These are phyloP conservation scores for Eulithis prunata DNA, from an alignment of 2,888 invertebrate genomes.

Conservation along the genomic window DNA sequence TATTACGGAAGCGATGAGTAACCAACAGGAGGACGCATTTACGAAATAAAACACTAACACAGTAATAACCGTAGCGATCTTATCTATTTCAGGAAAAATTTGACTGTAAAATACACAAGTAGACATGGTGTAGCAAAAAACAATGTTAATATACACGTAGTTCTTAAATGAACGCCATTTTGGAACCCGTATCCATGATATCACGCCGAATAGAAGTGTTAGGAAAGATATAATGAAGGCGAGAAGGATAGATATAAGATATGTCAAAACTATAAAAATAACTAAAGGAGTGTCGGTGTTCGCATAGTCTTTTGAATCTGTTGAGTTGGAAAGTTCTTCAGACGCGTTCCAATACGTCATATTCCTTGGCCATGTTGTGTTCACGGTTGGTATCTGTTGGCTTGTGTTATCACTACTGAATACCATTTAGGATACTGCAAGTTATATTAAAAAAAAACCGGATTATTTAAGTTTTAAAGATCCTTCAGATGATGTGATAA, in stretches of 20 bases:
- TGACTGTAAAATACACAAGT: slow-evolving; percentile 2
- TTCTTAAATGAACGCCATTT: slow-evolving; percentile 31
- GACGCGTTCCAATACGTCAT: slow-evolving; percentile 7
- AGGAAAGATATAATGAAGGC: slow-evolving; percentile 14
- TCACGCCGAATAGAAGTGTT: slow-evolving; percentile 20
- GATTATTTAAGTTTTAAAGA: too few species aligned
- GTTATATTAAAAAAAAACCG: too few species aligned
- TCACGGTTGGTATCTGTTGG: not conserved
- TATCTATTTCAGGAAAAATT: not conserved
- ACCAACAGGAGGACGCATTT: slow-evolving; percentile 34
- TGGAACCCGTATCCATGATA: slow-evolving; percentile 24
- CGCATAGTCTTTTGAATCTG: not conserved
- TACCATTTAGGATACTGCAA: too few species aligned
- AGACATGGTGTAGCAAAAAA: slow-evolving; percentile 22
- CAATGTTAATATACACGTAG: slow-evolving; percentile 27
- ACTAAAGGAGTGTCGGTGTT: not conserved
- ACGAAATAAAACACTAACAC: slow-evolving; percentile 21
- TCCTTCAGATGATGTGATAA: not conserved
- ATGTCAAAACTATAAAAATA: not conserved
- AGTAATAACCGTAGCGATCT: not conserved
- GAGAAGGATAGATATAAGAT: not conserved
- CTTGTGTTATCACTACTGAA: not conserved
- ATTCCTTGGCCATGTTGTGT: slow-evolving; percentile 1
- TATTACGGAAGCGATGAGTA: slow-evolving; percentile 29
- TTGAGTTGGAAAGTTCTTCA: not conserved